Evolutionary conservation across 2,113 vertebrate species (phyloP).

Genomic region (Centropristis striata): DNA sequence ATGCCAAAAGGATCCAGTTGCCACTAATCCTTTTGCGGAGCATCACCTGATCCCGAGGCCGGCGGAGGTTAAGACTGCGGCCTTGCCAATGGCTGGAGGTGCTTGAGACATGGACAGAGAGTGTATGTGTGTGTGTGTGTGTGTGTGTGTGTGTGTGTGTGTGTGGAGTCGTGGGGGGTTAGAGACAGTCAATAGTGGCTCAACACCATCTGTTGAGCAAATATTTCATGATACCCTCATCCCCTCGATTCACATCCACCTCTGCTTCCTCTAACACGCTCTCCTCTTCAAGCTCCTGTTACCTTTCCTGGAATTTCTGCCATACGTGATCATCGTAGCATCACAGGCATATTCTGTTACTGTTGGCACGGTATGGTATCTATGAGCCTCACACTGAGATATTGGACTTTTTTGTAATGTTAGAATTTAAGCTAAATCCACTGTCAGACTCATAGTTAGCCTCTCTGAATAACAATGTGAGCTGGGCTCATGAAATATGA

Average conservation of each 20-base stretch:
- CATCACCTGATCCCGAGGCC: constrained; percentile 87
- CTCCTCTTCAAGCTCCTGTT: constrained; percentile 4
- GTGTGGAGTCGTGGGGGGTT: neutral
- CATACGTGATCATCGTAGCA: constrained; percentile 15
- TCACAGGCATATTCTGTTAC: constrained; percentile 54
- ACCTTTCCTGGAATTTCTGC: constrained; percentile 19
- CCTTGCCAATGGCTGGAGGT: constrained; percentile 71
- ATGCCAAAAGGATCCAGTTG: constrained; percentile 92
- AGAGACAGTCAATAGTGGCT: constrained; percentile 16
- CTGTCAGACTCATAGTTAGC: neutral
- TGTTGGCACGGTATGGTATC: neutral
- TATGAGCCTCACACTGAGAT: neutral
- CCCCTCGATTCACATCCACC: constrained; percentile 19
- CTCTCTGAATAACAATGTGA: neutral
- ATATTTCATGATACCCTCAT: constrained; percentile 38
- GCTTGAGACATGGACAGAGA: constrained; percentile 46
- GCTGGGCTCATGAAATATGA: constrained; percentile 20
- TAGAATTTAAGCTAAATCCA: neutral
- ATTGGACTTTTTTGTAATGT: neutral
- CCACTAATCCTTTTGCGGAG: constrained; percentile 90
- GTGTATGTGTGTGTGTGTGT: constrained; percentile 13
- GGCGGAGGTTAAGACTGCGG: constrained; percentile 81
- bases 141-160: neutral
- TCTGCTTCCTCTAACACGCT: constrained; percentile 18
- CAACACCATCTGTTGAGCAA: constrained; percentile 41